phyloP scores from a whole-genome alignment of 1,140 invertebrate genomes.

The Tyrophagus putrescentiae region DNA sequence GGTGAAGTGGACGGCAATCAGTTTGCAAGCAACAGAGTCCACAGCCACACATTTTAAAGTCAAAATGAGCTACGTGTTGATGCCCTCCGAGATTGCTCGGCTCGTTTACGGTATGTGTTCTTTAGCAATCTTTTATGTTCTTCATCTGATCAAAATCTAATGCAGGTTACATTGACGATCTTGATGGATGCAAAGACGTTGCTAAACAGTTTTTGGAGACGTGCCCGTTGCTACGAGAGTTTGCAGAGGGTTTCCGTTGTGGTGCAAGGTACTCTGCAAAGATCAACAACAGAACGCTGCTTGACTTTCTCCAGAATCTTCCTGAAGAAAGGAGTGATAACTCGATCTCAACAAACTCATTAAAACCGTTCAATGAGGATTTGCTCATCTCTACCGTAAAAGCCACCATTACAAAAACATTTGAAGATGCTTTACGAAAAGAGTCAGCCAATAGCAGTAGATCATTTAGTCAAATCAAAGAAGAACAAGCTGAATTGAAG shows the following conservation, averaged over 20 bases:
- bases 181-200: neutral
- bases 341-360: too few relatives aligned
- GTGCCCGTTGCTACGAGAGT: neutral
- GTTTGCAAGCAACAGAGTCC: too few relatives aligned
- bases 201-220: conserved; percentile 2
- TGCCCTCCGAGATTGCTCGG: conserved; percentile 4
- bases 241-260: neutral
- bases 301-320: neutral
- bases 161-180: neutral
- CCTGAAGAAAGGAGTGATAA: neutral
- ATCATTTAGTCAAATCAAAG: neutral
- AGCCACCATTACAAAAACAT: neutral
- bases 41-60: too few relatives aligned
- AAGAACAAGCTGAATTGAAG: neutral
- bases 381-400: neutral
- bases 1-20: too few relatives aligned
- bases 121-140: neutral
- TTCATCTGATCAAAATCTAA: neutral
- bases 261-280: neutral
- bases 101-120: neutral
- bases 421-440: neutral
- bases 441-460: neutral
- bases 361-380: neutral
- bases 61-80: neutral
- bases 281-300: conserved; percentile 1